Percentiles rank a stretch among this genome's conserved stretches.
Evolutionary conservation across 1,140 invertebrate genomes (phyloP).

Genomic region (Leptinotarsa lineolata): DNA sequence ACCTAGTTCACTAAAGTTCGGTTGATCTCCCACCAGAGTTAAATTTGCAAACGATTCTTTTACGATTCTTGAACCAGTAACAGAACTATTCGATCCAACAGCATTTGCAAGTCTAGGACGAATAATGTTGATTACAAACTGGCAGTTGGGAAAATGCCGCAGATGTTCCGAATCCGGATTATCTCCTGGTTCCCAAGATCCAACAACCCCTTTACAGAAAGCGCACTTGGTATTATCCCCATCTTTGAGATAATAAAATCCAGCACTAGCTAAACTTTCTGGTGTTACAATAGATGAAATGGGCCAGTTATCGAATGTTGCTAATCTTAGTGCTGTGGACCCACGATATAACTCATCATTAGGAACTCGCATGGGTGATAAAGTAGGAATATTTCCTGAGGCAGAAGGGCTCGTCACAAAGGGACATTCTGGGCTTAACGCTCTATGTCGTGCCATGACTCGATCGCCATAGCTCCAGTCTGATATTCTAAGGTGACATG

Average conservation of each 20-base stretch:
- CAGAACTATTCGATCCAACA: not conserved
- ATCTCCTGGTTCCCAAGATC: conserved; percentile 74
- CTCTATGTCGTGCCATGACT: conserved; percentile 67
- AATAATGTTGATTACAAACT: conserved; percentile 51
- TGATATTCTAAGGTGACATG: conserved; percentile 71
- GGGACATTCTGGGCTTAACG: conserved; percentile 68
- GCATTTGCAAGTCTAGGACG: conserved; percentile 26
- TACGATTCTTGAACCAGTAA: not conserved
- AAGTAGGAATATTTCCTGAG: conserved; percentile 69
- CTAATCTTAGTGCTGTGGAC: conserved; percentile 59
- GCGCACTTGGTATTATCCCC: conserved; percentile 77
- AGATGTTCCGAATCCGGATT: conserved; percentile 77
- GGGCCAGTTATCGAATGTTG: conserved; percentile 70
- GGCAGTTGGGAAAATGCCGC: conserved; percentile 72
- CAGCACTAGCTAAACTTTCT: conserved; percentile 75
- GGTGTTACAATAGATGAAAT: conserved; percentile 65
- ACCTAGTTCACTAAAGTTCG: conserved; percentile 63
- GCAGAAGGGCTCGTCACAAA: conserved; percentile 68
- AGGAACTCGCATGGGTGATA: conserved; percentile 41
- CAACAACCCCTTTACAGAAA: conserved; percentile 75
- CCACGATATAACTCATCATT: conserved; percentile 34
- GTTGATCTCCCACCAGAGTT: conserved; percentile 48
- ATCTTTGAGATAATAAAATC: conserved; percentile 75
- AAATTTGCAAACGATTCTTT: conserved; percentile 44
- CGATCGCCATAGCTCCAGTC: conserved; percentile 79